These are phyloP conservation scores for Silurus asotus DNA, from an alignment of 2,113 vertebrate species.

Conservation along the genomic window DNA sequence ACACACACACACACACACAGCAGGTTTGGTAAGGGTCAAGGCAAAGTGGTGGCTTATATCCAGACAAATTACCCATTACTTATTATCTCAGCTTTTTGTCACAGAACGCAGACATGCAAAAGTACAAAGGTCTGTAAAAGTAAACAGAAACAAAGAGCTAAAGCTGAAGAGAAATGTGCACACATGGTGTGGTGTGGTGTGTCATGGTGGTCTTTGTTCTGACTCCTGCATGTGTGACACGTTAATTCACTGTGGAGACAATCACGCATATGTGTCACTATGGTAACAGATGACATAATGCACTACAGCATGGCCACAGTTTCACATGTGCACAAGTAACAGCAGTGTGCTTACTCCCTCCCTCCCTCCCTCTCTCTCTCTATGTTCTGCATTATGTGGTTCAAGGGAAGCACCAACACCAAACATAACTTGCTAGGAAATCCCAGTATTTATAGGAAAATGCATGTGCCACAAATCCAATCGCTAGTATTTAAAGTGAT, in stretches of 20 bases:
- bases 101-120: neutral
- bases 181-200: neutral
- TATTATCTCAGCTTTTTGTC: neutral
- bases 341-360: neutral
- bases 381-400: neutral
- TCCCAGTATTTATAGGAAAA: neutral
- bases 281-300: constrained; percentile 33
- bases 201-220: constrained; percentile 20
- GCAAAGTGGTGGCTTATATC: neutral
- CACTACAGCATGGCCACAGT: neutral
- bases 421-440: neutral
- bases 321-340: constrained; percentile 3
- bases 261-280: constrained; percentile 27
- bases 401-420: neutral
- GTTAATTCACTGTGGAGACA: constrained; percentile 37
- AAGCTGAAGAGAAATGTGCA: neutral
- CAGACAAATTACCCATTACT: constrained; percentile 23
- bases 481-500: neutral
- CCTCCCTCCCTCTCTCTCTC: neutral
- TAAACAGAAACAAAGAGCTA: neutral
- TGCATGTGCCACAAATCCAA: neutral
- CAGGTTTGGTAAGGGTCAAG: neutral
- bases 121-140: constrained; percentile 5
- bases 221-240: neutral
- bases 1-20: constrained; percentile 18